phyloP scores from a whole-genome alignment of 1,140 invertebrate species.

The Brachionus asplanchnoidis region DNA sequence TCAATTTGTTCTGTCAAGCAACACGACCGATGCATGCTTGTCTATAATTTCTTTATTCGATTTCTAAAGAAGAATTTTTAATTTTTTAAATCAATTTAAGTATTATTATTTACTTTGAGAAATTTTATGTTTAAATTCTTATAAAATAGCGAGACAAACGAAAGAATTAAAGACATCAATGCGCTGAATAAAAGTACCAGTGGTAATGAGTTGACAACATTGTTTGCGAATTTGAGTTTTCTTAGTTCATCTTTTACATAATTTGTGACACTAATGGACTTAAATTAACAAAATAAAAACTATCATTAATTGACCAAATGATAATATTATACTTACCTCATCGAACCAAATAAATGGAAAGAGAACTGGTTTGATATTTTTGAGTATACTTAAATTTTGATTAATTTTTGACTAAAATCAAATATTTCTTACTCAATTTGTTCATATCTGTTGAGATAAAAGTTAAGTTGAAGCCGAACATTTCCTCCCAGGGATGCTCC shows the following conservation, averaged over 20 bases:
- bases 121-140: background rate
- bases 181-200: background rate
- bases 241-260: background rate
- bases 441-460: background rate
- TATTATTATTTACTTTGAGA: too few species aligned
- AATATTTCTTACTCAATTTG: constrained; percentile 8
- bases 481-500: background rate
- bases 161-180: background rate
- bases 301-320: too few species aligned
- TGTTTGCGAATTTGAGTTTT: background rate
- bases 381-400: background rate
- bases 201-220: background rate
- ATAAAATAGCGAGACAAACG: background rate
- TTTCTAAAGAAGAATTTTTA: too few species aligned
- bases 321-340: background rate
- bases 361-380: background rate
- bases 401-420: background rate
- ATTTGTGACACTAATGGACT: too few species aligned
- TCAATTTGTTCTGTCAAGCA: too few species aligned
- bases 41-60: too few species aligned
- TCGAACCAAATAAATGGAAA: constrained; percentile 41
- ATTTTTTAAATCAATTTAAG: too few species aligned
- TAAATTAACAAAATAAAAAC: too few species aligned
- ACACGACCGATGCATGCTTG: too few species aligned
- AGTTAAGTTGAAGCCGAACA: constrained; percentile 12